phyloP scores from a whole-genome alignment of 2,797 vertebrate genomes.

The Glyptemys insculpta region DNA sequence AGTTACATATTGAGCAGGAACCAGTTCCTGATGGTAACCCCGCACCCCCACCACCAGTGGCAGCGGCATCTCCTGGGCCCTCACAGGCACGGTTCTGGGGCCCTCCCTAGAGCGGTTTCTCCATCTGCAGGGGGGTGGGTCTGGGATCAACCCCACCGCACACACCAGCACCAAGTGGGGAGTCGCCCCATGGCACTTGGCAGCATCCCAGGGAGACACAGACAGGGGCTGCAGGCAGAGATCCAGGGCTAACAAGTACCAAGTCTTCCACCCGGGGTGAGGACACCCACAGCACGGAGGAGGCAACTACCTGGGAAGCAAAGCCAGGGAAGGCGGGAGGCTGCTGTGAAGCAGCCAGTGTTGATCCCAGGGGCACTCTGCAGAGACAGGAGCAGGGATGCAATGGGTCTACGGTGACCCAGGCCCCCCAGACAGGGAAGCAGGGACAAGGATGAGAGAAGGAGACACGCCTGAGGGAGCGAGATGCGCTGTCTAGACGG shows the following conservation, averaged over 20 bases:
- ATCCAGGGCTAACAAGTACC: neutral
- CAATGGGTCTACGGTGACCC: neutral
- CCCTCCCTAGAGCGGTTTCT: neutral
- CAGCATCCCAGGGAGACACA: neutral
- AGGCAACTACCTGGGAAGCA: neutral
- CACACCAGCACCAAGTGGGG: neutral
- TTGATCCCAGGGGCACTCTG: neutral
- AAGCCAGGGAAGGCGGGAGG: neutral
- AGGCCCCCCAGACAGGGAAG: neutral
- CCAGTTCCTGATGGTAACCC: neutral
- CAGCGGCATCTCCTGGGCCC: no score
- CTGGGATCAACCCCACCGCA: neutral
- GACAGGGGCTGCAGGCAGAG: neutral
- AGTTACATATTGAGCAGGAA: neutral
- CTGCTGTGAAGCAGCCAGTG: neutral
- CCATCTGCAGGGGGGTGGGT: neutral
- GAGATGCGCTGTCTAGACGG: neutral
- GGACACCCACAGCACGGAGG: neutral
- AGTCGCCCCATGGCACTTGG: neutral
- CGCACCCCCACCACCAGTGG: neutral
- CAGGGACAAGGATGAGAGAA: neutral
- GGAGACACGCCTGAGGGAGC: no score
- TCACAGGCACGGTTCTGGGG: no score
- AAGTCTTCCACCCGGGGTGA: neutral
- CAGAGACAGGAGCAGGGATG: neutral